phyloP scores from a whole-genome alignment of 2,113 vertebrate species.

The Pygoscelis antarcticus region DNA sequence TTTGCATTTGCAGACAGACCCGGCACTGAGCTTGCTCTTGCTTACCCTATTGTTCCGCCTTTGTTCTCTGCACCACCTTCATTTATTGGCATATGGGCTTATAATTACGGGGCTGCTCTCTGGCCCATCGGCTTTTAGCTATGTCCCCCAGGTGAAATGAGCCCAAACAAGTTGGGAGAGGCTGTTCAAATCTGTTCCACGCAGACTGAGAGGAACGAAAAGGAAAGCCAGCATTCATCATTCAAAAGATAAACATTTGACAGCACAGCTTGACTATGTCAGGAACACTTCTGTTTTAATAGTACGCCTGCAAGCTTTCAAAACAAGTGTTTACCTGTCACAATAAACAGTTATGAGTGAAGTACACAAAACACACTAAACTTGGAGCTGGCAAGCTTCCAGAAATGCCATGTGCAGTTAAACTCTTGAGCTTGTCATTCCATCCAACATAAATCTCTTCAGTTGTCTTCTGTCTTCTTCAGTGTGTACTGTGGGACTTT shows the following conservation, averaged over 20 bases:
- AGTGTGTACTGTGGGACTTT: neutral
- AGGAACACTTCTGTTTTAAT: conserved; percentile 83
- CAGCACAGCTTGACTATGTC: conserved; percentile 79
- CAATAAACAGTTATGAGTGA: conserved; percentile 81
- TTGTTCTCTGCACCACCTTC: neutral
- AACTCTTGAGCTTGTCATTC: conserved; percentile 69
- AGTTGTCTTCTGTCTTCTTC: conserved; percentile 10
- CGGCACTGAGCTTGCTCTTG: neutral
- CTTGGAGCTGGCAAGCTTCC: conserved; percentile 69
- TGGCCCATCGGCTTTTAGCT: neutral
- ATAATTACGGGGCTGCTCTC: neutral
- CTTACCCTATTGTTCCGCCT: neutral
- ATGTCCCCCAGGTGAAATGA: neutral
- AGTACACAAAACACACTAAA: conserved; percentile 77
- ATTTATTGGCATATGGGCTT: neutral
- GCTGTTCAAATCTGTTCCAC: neutral
- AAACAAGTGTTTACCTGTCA: conserved; percentile 85
- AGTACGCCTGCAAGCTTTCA: conserved; percentile 79
- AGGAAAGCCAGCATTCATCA: conserved; percentile 66
- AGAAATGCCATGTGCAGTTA: conserved; percentile 62
- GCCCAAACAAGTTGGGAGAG: neutral
- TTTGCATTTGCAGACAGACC: neutral
- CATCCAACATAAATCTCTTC: conserved; percentile 48
- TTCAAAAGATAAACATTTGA: conserved; percentile 77
- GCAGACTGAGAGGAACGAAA: neutral